Evolutionary conservation across 1,140 invertebrate species (phyloP), one percentile per base, ranked within the genome.

Genomic region (Oreohelix idahoensis): DNA sequence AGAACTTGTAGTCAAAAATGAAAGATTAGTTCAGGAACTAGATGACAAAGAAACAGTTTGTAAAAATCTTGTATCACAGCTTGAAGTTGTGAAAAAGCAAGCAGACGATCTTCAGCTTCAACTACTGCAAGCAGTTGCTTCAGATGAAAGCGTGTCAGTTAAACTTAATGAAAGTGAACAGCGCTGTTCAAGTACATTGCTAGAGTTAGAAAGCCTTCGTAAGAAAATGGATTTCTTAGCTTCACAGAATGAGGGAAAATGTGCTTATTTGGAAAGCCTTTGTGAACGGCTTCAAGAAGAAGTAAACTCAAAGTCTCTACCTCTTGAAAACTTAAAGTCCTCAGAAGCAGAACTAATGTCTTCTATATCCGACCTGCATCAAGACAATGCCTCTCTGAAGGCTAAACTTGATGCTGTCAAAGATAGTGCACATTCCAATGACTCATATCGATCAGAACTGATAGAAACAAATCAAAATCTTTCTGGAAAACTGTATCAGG

Each of bases 381-480:
- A 53, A 20, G 17, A 1, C n/a, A n/a, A n/a, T n/a, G 58, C 17
- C 32, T 35, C 36, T 39, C 29, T 79, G 20, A 79, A 45, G 63
- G 17, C 58, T 4, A 69, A 39, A 36, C 35, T 79, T 36, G 35
- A 79, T 2, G 26, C 29, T 36, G 20, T 38, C 8, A 35, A 69
- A 42, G 26, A n/a, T 10, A 78, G 26, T 49, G n/a, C 38, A 20
- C 36, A 66, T 17, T 45, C 38, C 11, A 79, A 73, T 70, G 38
- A 66, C 2, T 39, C 51, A 35, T 5, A 58, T 20, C 17, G 70
- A 29, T 45, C 35, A 32, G 38, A 83, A 51, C 45, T 83, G 0
- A 53, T 39, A 35, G 32, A 70, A 69, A 75, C 74, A 38, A 83
- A 83, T 26, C 42, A 78, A 23, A 29, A 51, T 38, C 53, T 83